These are phyloP conservation scores for Numenius phaeopus DNA, from an alignment of 2,797 vertebrate species.

Conservation along the genomic window DNA sequence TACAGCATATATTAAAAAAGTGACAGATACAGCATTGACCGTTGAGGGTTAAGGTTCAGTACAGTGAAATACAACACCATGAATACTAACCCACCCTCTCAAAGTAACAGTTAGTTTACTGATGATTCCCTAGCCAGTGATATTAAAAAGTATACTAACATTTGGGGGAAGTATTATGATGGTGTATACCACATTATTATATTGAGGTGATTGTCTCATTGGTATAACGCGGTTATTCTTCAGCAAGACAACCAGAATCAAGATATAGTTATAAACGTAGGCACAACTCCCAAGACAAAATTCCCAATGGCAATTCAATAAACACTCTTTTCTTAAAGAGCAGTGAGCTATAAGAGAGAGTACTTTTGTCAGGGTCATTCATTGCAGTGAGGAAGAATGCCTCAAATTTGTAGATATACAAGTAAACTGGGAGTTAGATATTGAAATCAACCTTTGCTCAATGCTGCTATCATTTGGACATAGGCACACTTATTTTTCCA, in stretches of 20 bases:
- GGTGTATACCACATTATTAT: background rate
- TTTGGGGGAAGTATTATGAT: background rate
- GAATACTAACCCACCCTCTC: conserved; percentile 32
- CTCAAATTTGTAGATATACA: background rate
- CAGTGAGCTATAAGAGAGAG: background rate
- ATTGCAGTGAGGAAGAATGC: background rate
- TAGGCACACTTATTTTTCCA: background rate
- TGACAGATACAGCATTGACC: conserved; percentile 7
- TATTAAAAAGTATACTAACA: background rate
- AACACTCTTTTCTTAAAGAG: background rate
- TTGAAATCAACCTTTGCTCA: background rate
- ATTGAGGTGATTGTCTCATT: background rate
- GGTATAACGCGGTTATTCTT: background rate
- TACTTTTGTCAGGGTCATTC: background rate
- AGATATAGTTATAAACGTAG: background rate
- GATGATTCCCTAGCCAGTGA: background rate
- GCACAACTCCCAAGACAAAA: background rate
- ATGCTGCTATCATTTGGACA: background rate
- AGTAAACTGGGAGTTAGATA: background rate
- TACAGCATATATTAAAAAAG: background rate
- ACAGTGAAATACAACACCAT: background rate
- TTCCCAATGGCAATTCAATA: background rate
- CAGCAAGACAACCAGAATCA: background rate
- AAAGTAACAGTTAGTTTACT: conserved; percentile 25
- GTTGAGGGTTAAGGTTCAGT: conserved; percentile 3